Conservation (phyloP, 2,113 vertebrate species). For the Malurus elegans region DNA sequence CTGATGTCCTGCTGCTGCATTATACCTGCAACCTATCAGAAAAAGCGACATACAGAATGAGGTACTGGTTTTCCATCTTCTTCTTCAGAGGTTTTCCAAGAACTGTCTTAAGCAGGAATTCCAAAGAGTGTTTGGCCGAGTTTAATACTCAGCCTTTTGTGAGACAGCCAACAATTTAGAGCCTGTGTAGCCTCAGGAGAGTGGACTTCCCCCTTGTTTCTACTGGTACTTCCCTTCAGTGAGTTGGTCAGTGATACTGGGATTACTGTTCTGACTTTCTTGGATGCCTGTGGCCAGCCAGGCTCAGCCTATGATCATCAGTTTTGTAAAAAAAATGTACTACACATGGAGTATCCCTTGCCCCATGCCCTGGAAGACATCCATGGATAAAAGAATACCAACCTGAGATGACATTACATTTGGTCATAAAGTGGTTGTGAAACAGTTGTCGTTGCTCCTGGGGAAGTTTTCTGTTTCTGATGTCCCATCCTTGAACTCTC, state of each 20-base stretch:
- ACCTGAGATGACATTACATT: not conserved
- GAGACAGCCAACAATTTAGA: not conserved
- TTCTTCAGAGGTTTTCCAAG: not conserved
- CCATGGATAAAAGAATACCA: not conserved
- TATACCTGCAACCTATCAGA: not conserved
- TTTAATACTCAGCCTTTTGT: not conserved
- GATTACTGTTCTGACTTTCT: not conserved
- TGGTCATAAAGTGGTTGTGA: not conserved
- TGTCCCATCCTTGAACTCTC: not conserved
- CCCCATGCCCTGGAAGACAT: not conserved
- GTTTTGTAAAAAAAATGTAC: not conserved
- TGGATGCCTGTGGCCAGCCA: not conserved
- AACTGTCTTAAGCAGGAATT: not conserved
- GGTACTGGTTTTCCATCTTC: not conserved
- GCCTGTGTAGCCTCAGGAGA: not conserved
- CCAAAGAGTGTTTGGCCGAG: not conserved
- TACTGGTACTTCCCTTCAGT: not conserved
- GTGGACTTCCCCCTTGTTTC: not conserved
- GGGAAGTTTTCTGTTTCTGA: not conserved
- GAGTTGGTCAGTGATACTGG: not conserved
- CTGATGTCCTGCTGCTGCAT: not conserved
- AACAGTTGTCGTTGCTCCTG: not conserved
- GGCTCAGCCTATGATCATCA: not conserved
- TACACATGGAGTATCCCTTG: not conserved
- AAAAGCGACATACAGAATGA: not conserved